phyloP scores from a whole-genome alignment of 2,888 invertebrate species.

The Smittia sp. region DNA sequence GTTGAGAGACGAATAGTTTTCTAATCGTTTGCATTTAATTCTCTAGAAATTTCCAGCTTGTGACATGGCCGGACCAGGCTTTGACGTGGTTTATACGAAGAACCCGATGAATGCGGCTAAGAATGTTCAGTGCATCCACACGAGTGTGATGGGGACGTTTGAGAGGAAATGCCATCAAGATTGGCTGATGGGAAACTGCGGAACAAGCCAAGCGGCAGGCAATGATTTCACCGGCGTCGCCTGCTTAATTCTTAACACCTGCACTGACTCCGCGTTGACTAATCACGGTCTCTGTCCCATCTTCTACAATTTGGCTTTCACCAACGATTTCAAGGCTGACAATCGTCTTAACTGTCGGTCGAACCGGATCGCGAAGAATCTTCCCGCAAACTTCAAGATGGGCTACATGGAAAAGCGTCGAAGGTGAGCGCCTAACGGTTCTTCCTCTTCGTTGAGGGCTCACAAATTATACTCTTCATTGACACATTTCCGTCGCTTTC shows the following conservation, averaged over 20 bases:
- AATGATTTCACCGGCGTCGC: neutral
- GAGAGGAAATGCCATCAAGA: conserved; percentile 46
- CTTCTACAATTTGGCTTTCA: conserved; percentile 46
- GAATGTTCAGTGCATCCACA: conserved; percentile 46
- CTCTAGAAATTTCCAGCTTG: conserved; percentile 43
- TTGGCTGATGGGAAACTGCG: conserved; percentile 47
- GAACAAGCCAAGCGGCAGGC: conserved; percentile 44
- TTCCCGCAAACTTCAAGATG: conserved; percentile 45
- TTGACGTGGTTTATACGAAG: conserved; percentile 42
- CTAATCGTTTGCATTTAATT: neutral
- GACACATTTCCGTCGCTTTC: neutral
- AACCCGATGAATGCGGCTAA: conserved; percentile 44
- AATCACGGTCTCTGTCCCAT: conserved; percentile 45
- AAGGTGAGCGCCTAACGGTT: conserved; percentile 16
- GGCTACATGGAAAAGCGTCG: conserved; percentile 46
- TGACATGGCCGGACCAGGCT: conserved; percentile 46
- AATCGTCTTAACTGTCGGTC: conserved; percentile 44
- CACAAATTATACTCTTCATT: neutral
- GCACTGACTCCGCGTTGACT: neutral
- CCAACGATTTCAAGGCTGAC: conserved; percentile 45
- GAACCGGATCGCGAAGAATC: conserved; percentile 32
- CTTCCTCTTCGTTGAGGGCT: neutral
- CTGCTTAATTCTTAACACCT: neutral
- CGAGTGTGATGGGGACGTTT: conserved; percentile 45
- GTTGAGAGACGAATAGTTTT: neutral